Percentiles rank a stretch among this genome's conserved stretches.
phyloP scores from a whole-genome alignment of 2,797 vertebrate species.

The Bradypus variegatus region DNA sequence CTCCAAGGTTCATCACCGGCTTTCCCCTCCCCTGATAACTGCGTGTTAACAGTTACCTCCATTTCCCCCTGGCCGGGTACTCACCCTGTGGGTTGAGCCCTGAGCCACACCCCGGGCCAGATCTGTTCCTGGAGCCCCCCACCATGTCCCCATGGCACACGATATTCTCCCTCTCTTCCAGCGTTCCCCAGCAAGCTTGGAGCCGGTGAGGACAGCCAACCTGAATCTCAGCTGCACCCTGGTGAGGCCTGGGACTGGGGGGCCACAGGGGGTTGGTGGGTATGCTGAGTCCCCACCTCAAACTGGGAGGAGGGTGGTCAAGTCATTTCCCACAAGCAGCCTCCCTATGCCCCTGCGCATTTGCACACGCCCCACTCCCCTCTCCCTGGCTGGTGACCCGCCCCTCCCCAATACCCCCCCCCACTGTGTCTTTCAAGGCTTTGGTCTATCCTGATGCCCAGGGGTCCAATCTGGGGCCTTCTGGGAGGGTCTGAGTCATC shows the following conservation, averaged over 20 bases:
- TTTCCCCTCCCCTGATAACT: neutral
- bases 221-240: neutral
- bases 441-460: neutral
- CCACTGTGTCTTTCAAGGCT: neutral
- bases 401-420: neutral
- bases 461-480: neutral
- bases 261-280: rapidly evolving
- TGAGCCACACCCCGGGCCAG: neutral
- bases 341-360: neutral
- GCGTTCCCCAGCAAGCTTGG: neutral
- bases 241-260: constrained; percentile 37
- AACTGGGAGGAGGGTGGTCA: neutral
- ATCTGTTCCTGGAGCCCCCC: neutral
- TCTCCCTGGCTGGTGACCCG: neutral
- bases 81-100: neutral
- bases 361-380: rapidly evolving
- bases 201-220: neutral
- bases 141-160: rapidly evolving
- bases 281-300: neutral
- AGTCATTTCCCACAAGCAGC: neutral
- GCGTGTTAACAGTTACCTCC: neutral
- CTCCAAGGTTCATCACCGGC: neutral
- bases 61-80: neutral
- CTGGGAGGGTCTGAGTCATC: neutral
- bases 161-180: neutral